Evolutionary conservation across 2,888 invertebrate genomes (phyloP), one percentile per base, ranked within the genome.

Genomic region (Erebia epiphron): DNA sequence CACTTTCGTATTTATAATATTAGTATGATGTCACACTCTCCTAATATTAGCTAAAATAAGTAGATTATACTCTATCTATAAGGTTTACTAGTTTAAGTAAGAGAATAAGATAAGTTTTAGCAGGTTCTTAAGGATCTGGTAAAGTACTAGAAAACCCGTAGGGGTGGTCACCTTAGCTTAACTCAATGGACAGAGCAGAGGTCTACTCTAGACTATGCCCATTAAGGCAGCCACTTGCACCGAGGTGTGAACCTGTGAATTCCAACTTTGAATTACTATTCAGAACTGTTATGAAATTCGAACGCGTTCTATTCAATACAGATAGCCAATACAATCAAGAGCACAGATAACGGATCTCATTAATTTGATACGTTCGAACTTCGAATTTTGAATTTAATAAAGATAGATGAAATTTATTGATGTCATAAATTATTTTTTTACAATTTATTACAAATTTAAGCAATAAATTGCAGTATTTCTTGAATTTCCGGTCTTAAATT

Each of bases 221-320:
- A 86, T 87, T 88, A 86, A 84, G 79, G 77, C 76, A 86, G 86
- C 87, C 86, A 88, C 84, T 86, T 86, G 83, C 83, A 82, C 81
- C 80, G 83, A 84, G 81, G 83, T 85, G 88, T 86, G 86, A 88
- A 86, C 50, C 83, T 83, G 81, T 82, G 75, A 74, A 75, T 78
- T 73, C 72, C 69, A 60, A 71, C 43, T 71, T 68, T 72, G 69
- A 69, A 72, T 66, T 61, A 62, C 72, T 72, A 69, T 72, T 72
- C 72, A 52, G 60, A 67, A 62, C 69, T 63, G 68, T 66, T 69
- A 57, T 72, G 72, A 67, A 72, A 60, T 69, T 69, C 46, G 46
- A 69, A 72, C 65, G 64, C 49, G 65, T 66, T 61, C 50, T 60
- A 65, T 69, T 69, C 46, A 65, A 21, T 50, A 54, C 52, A 60